Evolutionary conservation across 2,113 vertebrate species (phyloP), one percentile per base, ranked within the genome.

Genomic region (Patagioenas fasciata): DNA sequence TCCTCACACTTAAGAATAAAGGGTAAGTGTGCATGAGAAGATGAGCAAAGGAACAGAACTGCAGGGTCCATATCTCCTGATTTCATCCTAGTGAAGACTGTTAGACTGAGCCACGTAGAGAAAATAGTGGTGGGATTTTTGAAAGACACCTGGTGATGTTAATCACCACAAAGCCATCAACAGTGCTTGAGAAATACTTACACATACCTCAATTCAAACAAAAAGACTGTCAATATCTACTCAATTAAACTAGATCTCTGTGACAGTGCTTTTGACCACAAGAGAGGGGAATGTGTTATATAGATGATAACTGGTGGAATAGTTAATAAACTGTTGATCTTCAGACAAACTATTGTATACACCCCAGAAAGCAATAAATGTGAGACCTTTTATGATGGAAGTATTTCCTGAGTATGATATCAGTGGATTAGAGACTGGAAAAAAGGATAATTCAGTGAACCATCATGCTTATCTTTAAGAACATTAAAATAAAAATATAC

Each of bases 241-340:
- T 88, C 83, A 87, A 44, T 92, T 93, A 92, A 91, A 31, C n/a
- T 67, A 50, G 56, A 38, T 92, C 73, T 84, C 83, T 1, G 15
- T 87, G 83, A 61, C 38, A 25, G 32, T 56, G 28, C 53, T 92
- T 36, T 87, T 95, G 95, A 92, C 86, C 62, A 61, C 25, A 65
- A 71, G 19, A 32, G 62, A 95, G 48, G 21, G 31, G 38, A 84
- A 24, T n/a, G 69, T 84, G 42, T 26, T 84, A 20, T 1, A 7
- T 12, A n/a, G 72, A 74, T 69, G 66, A 80, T 67, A 88, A 91
- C 93, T 61, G 65, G 47, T 78, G 29, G 66, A 79, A 91, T 64
- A 81, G 75, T 75, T 84, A 93, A 84, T 65, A 79, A 93, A 72
- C 61, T 86, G 23, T 66, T 91, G 42, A 87, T 78, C 75, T 80